Evolutionary conservation across 1,140 invertebrate genomes (phyloP), one percentile per base, ranked within the genome.

Genomic region (Anthonomus grandis): DNA sequence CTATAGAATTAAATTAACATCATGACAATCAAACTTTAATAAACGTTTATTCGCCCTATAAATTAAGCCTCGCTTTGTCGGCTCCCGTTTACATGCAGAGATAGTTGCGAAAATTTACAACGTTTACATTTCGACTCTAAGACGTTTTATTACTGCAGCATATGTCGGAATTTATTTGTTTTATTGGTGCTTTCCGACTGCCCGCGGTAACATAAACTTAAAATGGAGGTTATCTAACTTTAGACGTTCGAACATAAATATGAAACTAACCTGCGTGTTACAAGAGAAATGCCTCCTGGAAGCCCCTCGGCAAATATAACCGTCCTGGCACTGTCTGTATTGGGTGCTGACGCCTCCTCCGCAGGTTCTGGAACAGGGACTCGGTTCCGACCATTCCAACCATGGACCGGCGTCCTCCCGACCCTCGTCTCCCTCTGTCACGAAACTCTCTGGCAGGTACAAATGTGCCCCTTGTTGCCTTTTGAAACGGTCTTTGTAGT

Each of bases 311-410:
- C 93, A 96, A 10, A 70, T 69, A 18, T 76, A 86, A 81, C 81
- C 81, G 17, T 45, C 21, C 22, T 79, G 76, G 73, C 89, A 91
- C 67, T 82, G 81, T 64, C 89, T 79, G 23, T 80, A 83, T 70
- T 90, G 87, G 63, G 78, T 84, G 19, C 88, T 80, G 2, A 95
- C 89, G 37, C 92, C 92, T n/a, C 91, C 91, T 1, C 91, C 91
- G 69, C 92, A 95, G n/a, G 87, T 83, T 38, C 91, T 77, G 2
- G 90, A 93, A 72, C 92, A 95, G 18, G 84, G 79, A 22, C 83
- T 84, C 2, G 85, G 82, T 19, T 82, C 76, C 1, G 84, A 85
- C 91, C 91, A 95, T 0, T 84, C 80, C 1, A 82, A 78, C 89
- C 89, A 91, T 54, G 79, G 79, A 0, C 82, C 83, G 4, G 66